Evolutionary conservation across 2,113 vertebrate species (phyloP).

Genomic region (Chrysemys picta): DNA sequence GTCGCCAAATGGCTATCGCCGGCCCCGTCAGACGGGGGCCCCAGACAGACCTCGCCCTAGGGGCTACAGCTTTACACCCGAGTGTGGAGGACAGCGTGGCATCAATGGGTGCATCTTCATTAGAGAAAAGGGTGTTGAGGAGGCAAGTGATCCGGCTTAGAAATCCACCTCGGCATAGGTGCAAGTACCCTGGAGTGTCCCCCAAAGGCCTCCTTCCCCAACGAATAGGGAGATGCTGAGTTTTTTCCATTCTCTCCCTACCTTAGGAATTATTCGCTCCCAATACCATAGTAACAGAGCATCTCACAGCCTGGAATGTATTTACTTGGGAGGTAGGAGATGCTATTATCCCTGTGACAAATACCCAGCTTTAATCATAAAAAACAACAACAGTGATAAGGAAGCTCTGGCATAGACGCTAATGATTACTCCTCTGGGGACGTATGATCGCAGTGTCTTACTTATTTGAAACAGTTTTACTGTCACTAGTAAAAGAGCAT

Average conservation of each 20-base stretch:
- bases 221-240: not conserved
- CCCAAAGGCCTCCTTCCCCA: not conserved
- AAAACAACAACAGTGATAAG: not conserved
- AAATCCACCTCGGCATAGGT: not conserved
- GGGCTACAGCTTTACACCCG: not conserved
- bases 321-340: not conserved
- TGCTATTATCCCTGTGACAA: not conserved
- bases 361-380: not conserved
- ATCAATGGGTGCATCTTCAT: not conserved
- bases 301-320: not conserved
- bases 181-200: not conserved
- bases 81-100: not conserved
- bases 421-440: not conserved
- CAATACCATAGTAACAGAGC: not conserved
- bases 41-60: not conserved
- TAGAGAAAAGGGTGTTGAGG: not conserved
- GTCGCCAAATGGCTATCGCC: not conserved
- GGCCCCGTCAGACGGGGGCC: not conserved
- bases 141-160: not conserved
- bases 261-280: not conserved
- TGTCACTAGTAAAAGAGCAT: no score
- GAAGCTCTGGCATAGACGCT: not conserved
- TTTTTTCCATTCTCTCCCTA: not conserved
- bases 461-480: not conserved
- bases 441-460: not conserved